A percentile compares a stretch with the other conserved stretches of the same genome.
phyloP scores from a whole-genome alignment of 2,888 invertebrate species.

The Pomacea canaliculata region DNA sequence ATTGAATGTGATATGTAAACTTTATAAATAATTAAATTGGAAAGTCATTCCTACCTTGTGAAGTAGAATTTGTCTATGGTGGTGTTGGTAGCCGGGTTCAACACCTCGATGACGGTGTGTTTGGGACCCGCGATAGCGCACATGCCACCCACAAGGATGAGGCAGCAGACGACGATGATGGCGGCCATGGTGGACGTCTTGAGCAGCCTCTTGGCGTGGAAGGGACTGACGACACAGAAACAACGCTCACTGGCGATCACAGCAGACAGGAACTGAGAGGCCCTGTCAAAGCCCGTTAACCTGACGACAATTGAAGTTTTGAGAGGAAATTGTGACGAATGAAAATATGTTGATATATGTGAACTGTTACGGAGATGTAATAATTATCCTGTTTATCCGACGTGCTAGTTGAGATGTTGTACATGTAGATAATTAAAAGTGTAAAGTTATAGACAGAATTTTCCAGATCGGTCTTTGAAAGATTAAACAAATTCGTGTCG shows the following conservation, averaged over 20 bases:
- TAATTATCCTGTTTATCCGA: too few relatives aligned
- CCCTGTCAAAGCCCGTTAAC: slow-evolving; percentile 15
- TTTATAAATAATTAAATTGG: too few relatives aligned
- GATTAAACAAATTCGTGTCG: too few relatives aligned
- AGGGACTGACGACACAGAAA: slow-evolving; percentile 22
- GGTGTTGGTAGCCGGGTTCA: slow-evolving; percentile 15
- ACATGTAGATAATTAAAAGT: too few relatives aligned
- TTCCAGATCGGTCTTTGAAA: too few relatives aligned
- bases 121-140: slow-evolving; percentile 22
- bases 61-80: slow-evolving; percentile 17
- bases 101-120: slow-evolving; percentile 14
- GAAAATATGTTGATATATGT: too few relatives aligned
- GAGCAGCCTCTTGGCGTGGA: slow-evolving; percentile 17
- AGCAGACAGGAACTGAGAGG: slow-evolving; percentile 19
- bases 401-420: too few relatives aligned
- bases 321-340: too few relatives aligned
- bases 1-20: too few relatives aligned
- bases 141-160: slow-evolving; percentile 11
- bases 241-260: slow-evolving; percentile 23
- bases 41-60: neutral
- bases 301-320: neutral
- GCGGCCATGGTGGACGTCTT: slow-evolving; percentile 23
- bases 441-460: too few relatives aligned
- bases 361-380: too few relatives aligned
- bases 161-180: slow-evolving; percentile 11